Evolutionary conservation across 2,888 invertebrate species (phyloP), one percentile per base, ranked within the genome.

Genomic region (Drosophila helvetica): DNA sequence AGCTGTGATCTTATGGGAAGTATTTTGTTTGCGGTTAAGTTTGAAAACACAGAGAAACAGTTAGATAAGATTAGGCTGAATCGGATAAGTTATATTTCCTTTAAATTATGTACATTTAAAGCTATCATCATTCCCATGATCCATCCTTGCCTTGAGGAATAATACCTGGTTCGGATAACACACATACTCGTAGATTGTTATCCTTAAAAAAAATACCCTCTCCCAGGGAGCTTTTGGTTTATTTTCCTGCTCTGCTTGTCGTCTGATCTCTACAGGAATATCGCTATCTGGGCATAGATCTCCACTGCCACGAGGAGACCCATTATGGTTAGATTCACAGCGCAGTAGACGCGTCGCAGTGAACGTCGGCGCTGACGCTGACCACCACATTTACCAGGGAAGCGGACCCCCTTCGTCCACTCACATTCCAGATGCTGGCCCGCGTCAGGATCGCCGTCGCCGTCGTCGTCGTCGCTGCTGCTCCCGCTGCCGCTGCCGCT

Each of bases 201-300:
- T 12, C 33, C 33, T 12, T 33, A 33, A 33, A 4, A 33, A 5
- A 33, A 38, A 7, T 15, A 5, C n/a, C 38, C 15, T 7, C n/a
- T 38, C 15, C 12, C 12, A 15, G 15, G 33, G 33, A 12, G 2
- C 8, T 27, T 25, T 25, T 8, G 7, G 0, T 25, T 25, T 25
- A 7, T 12, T 5, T 30, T 1, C 8, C 22, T 22, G 4, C 5
- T 22, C 5, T 22, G 22, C 22, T 22, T 5, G 22, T 8, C 43
- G 10, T 45, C 30, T 4, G 27, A 43, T 66, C 80, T 66, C 80
- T 91, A 91, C 50, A 91, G 80, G 61, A 91, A 91, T 74, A 91
- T 88, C 33, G 91, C 91, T 68, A 92, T 74, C 79, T 92, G 92
- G 57, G 92, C 92, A 69, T 92, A 92, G 53, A 92, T 91, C 80